Evolutionary conservation across 2,113 vertebrate species (phyloP), one percentile per base, ranked within the genome.

Genomic region (Daphoenositta chrysoptera): DNA sequence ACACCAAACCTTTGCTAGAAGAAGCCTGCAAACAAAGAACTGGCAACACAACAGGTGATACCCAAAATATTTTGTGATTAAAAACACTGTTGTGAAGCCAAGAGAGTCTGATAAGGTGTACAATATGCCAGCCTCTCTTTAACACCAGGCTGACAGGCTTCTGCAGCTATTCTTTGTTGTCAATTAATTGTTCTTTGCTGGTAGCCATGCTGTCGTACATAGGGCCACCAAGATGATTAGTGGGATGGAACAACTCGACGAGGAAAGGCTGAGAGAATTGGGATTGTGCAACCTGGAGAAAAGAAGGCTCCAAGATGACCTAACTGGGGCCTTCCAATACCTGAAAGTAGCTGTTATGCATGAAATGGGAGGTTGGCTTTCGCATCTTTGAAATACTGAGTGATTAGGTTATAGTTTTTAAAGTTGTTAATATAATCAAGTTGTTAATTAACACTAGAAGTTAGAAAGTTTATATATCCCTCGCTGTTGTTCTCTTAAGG

Each of bases 121-220:
- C 1, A 22, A 20, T 7, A 28, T 0, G 5, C 7, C 8, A 24
- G 6, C 5, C 18, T 60, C 20, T 30, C 48, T 57, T 23, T 20
- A 44, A 26, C 8, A 28, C 15, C 10, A 51, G 24, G 22, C 1
- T 26, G 19, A 57, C 10, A 37, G 28, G 24, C 56, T 35, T 21
- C 15, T 5, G 12, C 22, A 83, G 42, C 31, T 42, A 37, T 2
- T 23, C 35, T 18, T 40, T 15, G 4, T 15, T 26, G 11, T 26
- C 10, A 27, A 45, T 44, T 13, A 31, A 20, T 5, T 11, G 21
- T 3, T 20, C 58, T 26, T 30, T 37, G 53, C 39, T 35, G 45
- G 27, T 9, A 22, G n/a, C 37, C 5, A 1, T 6, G 6, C 2
- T 18, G 7, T n/a, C 2, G 7, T 10, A 60, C 18, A 30, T 4